Percentiles rank a stretch among this genome's conserved stretches.
Conservation (phyloP, 2,797 vertebrate genomes). For the Gymnoscopelus microlampas region DNA sequence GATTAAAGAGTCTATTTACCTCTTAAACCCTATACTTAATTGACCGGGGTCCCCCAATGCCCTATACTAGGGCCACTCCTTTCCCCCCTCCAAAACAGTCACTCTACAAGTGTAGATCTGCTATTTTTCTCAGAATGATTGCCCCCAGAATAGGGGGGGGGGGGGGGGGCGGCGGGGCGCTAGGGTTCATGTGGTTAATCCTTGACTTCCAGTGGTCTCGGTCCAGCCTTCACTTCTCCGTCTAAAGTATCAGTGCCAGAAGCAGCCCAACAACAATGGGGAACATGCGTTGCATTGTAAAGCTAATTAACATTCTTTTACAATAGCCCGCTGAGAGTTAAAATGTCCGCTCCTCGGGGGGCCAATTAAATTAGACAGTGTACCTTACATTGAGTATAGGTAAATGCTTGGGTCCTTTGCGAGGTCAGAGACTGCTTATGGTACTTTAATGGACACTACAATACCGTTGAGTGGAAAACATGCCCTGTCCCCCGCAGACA, state of each 20-base stretch:
- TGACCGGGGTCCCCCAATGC: too few species aligned
- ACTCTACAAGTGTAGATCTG: too few species aligned
- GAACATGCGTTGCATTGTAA: slow-evolving; percentile 69
- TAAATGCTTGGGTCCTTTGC: slow-evolving; percentile 33
- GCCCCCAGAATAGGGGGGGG: too few species aligned
- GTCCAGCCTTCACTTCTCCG: slow-evolving; percentile 58
- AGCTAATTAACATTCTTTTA: slow-evolving; percentile 80
- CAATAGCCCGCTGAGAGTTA: slow-evolving; percentile 64
- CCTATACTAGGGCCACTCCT: too few species aligned
- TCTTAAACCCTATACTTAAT: too few species aligned
- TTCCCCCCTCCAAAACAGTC: too few species aligned
- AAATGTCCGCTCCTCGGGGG: slow-evolving; percentile 52
- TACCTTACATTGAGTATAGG: slow-evolving; percentile 58
- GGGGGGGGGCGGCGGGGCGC: too few species aligned
- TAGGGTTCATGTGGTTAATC: not conserved
- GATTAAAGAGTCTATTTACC: slow-evolving; percentile 51
- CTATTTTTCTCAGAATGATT: too few species aligned
- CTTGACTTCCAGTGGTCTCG: slow-evolving; percentile 43
- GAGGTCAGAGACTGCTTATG: slow-evolving; percentile 52
- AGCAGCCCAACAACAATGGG: slow-evolving; percentile 50
- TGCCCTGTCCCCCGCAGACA: slow-evolving; percentile 53
- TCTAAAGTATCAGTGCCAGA: slow-evolving; percentile 68
- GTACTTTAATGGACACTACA: slow-evolving; percentile 47
- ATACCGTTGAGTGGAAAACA: slow-evolving; percentile 20
- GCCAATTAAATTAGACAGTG: slow-evolving; percentile 67